Evolutionary conservation across 2,113 vertebrate genomes (phyloP), one percentile per base, ranked within the genome.

Genomic region (Plectropomus leopardus): DNA sequence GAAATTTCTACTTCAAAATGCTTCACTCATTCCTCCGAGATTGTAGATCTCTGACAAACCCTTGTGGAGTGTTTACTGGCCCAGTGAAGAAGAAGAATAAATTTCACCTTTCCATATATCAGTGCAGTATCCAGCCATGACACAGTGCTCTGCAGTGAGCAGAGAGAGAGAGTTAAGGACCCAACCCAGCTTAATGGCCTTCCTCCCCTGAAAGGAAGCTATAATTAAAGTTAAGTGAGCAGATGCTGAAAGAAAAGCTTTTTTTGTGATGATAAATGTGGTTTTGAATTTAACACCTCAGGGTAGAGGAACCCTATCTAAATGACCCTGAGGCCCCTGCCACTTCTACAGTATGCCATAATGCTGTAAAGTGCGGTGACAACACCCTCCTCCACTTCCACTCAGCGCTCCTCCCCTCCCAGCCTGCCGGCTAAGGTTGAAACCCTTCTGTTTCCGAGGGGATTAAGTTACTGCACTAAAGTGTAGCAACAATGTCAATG

Each of bases 211-310:
- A 87, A 82, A 85, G 88, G 86, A 92, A 89, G 88, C 93, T 90
- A 91, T 94, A 94, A 95, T 94, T 94, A 94, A 94, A 86, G 90
- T 92, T 90, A 94, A 94, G 90, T 93, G 94, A 94, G 93, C 94
- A 94, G 93, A 95, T 89, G 92, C 92, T 84, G 89, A 93, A 92
- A 94, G 92, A 93, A 93, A 94, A 91, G 92, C 89, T 77, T 90
- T 90, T 91, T 87, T 84, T 73, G 55, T 84, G 71, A 88, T 94
- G 92, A 93, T 93, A 93, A 94, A 94, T 88, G 92, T 72, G 93
- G 93, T 94, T 95, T 95, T 94, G 91, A 94, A 94, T 94, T 94
- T 87, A 94, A 93, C 94, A 94, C 92, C 92, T 93, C 89, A 3
- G 91, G 93, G 74, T 78, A 76, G 90, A 86, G 91, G 89, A 94